These are phyloP conservation scores for Nycticryphes semicollaris DNA, from an alignment of 2,113 vertebrate species.

Conservation along the genomic window DNA sequence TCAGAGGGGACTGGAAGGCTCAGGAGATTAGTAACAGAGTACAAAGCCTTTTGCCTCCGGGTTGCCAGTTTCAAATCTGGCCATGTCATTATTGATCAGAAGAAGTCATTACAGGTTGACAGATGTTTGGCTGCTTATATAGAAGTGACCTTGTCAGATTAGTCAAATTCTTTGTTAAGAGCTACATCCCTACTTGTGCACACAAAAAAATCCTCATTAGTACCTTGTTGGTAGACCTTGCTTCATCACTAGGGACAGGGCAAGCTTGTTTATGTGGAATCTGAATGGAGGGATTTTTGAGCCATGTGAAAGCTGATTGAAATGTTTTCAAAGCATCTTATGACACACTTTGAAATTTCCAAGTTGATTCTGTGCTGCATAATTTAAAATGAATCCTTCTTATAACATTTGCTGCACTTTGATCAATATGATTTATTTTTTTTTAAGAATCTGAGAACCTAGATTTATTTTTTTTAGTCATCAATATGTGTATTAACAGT, in stretches of 20 bases:
- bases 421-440: background rate
- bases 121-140: slow-evolving; percentile 27
- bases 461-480: background rate
- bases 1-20: background rate
- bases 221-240: background rate
- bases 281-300: background rate
- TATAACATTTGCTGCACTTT: background rate
- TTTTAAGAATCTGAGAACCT: background rate
- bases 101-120: slow-evolving; percentile 33
- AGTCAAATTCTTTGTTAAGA: slow-evolving; percentile 29
- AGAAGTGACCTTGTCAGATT: slow-evolving; percentile 42
- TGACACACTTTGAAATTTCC: background rate
- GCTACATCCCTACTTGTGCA: background rate
- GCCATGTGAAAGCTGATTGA: background rate
- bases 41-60: slow-evolving; percentile 57
- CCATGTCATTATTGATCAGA: slow-evolving; percentile 53
- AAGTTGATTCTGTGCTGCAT: background rate
- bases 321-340: background rate
- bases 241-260: background rate
- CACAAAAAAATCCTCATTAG: background rate
- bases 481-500: background rate
- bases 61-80: slow-evolving; percentile 40
- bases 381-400: background rate
- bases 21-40: slow-evolving; percentile 41
- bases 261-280: background rate